phyloP scores from a whole-genome alignment of 2,113 vertebrate species.

The Carollia perspicillata region DNA sequence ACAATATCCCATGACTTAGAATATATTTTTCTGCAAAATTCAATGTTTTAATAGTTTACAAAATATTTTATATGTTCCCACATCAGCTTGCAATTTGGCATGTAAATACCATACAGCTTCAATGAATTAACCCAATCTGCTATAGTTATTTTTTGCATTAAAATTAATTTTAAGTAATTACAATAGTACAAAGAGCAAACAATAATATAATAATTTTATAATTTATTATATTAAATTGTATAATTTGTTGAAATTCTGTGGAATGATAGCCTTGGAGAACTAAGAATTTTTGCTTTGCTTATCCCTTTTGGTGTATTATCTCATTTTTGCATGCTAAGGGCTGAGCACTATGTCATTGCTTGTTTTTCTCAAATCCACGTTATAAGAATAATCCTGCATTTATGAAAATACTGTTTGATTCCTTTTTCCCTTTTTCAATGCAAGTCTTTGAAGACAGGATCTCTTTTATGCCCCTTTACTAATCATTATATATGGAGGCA shows the following conservation, averaged over 20 bases:
- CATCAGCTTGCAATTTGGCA: not conserved
- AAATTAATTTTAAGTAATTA: not conserved
- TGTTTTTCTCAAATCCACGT: not conserved
- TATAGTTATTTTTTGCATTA: not conserved
- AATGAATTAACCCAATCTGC: not conserved
- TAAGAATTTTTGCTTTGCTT: not conserved
- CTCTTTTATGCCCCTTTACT: not conserved
- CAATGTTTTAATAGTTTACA: not conserved
- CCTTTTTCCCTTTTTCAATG: not conserved
- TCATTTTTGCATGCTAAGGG: not conserved
- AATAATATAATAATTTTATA: not conserved
- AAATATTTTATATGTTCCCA: not conserved
- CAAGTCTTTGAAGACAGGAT: not conserved
- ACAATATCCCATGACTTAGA: conserved; percentile 25
- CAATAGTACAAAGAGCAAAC: not conserved
- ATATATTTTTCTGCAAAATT: conserved; percentile 39
- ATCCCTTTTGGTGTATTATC: not conserved
- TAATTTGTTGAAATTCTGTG: not conserved
- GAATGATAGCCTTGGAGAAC: not conserved
- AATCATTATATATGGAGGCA: not conserved
- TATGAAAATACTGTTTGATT: not conserved
- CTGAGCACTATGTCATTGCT: not conserved
- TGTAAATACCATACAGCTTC: not conserved
- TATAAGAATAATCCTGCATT: not conserved
- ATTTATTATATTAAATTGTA: not conserved